Evolutionary conservation across 1,140 invertebrate genomes (phyloP), one percentile per base, ranked within the genome.

Genomic region (Hyposmocoma kahamanoa): DNA sequence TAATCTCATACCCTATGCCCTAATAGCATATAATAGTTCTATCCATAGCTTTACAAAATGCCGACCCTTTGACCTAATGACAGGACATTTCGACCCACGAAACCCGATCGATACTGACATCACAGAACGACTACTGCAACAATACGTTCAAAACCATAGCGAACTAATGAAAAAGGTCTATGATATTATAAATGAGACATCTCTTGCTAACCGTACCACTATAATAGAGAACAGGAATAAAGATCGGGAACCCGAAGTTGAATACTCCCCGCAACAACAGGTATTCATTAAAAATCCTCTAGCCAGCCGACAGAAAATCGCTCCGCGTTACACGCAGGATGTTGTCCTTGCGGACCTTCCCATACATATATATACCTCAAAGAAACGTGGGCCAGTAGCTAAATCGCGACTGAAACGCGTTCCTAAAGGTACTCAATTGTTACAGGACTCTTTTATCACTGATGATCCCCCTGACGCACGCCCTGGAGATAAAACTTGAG

Each of bases 341-440:
- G 15, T 13, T n/a, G 41, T 42, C 13, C 21, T 42, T 8, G 41
- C 41, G 2, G 22, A 42, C 13, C 15, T 42, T 2, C 41, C 41
- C 2, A 42, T 42, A n/a, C 41, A 42, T 17, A 42, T 42, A 42
- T 42, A 42, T 22, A 42, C 41, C 9, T 24, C 20, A 3, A 42
- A 26, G 15, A 42, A 42, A 17, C 20, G 22, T 4, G 41, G 41
- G n/a, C 41, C 41, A 10, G 21, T 42, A 8, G 41, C 41, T 10
- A 42, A 42, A 15, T 22, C 41, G 2, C 3, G 41, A 13, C 17
- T 42, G 9, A 42, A 42, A 42, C 20, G 41, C 6, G 22, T 24
- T 2, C 36, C 36, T 8, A 39, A 39, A 20, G 17, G 4, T 19
- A 19, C 19, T n/a, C 18, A 18, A 19, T 46, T 46, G 43, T 46